These are phyloP conservation scores for Typhlichthys subterraneus DNA, from an alignment of 2,797 vertebrate genomes.

Conservation along the genomic window DNA sequence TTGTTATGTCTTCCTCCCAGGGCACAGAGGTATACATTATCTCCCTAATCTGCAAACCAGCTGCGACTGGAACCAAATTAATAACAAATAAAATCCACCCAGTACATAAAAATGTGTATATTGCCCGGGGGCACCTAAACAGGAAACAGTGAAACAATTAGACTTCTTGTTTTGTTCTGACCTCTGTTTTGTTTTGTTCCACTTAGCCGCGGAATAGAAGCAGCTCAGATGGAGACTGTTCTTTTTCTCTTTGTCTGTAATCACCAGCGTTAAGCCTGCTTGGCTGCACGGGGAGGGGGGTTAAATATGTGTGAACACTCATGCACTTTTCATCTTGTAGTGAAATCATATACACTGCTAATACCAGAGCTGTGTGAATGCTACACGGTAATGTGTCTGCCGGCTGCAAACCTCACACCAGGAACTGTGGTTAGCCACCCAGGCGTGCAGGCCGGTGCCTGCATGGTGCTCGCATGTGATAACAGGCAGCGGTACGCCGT, in stretches of 20 bases:
- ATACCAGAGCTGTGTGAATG: constrained; percentile 50
- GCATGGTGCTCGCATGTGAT: constrained; percentile 48
- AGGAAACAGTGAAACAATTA: constrained; percentile 77
- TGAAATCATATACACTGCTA: constrained; percentile 69
- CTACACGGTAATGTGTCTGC: constrained; percentile 45
- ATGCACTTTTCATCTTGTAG: constrained; percentile 69
- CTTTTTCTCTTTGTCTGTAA: constrained; percentile 65
- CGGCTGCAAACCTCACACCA: constrained; percentile 69
- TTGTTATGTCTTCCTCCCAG: constrained; percentile 69
- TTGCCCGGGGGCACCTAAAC: constrained; percentile 73
- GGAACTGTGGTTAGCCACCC: constrained; percentile 66
- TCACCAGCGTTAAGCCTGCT: constrained; percentile 61
- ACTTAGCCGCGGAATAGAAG: constrained; percentile 57
- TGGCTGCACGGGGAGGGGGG: constrained; percentile 58
- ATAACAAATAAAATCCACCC: constrained; percentile 76
- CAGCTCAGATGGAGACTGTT: constrained; percentile 45
- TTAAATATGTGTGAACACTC: constrained; percentile 69
- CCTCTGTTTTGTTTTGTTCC: constrained; percentile 75
- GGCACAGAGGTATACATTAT: constrained; percentile 61
- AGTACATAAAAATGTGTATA: constrained; percentile 74
- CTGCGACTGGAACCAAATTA: constrained; percentile 74
- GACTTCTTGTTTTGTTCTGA: constrained; percentile 77
- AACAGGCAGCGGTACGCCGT: constrained; percentile 59
- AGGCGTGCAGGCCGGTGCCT: constrained; percentile 23
- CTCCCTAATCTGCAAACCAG: constrained; percentile 59